Base-by-base conservation (phyloP, 2,113 vertebrate species). In the Todiramphus chloris region DNA sequence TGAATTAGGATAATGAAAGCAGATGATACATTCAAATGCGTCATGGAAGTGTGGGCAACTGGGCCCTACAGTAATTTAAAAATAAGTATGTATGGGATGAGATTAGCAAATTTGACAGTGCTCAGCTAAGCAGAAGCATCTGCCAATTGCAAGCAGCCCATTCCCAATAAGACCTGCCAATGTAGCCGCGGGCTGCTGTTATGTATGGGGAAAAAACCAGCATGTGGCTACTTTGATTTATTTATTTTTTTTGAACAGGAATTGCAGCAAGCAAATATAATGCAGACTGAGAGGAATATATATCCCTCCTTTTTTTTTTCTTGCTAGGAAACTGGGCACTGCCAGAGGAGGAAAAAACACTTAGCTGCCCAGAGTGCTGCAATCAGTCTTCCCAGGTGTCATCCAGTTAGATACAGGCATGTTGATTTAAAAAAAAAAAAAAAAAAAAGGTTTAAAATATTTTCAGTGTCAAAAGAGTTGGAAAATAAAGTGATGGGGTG, bases 11-110 rank as follows among this genome's bases (percentile, higher is more conserved):
- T 83, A 72, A 90, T 63, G 78, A 89, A 72, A 89, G 90, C 92
- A 85, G 88, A 94, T 91, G 96, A 94, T 87, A 77, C 77, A 82
- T 81, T 83, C 44, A 13, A 89, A 74, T 94, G 94, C 62, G 84
- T 97, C 94, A 93, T 1, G 24, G 70, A 91, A 94, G 95, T 95
- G 95, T 96, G 94, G 94, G 96, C 96, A 94, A 89, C 78, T 39
- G 82, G 87, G 92, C 90, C 87, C 87, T 85, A 87, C 95, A 90
- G 92, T 72, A 68, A 93, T 91, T 96, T 96, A 97, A 97, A 97
- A 97, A 96, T 97, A 96, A 96, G 69, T 48, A 25, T 70, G 59
- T 94, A 48, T 89, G 83, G 81, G 76, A 80, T 92, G 91, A 94
- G 86, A 94, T 90, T 85, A 94, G 92, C 70, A 67, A 85, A 96